Base-by-base conservation (phyloP, 2,797 vertebrate species). In the Galago senegalensis region DNA sequence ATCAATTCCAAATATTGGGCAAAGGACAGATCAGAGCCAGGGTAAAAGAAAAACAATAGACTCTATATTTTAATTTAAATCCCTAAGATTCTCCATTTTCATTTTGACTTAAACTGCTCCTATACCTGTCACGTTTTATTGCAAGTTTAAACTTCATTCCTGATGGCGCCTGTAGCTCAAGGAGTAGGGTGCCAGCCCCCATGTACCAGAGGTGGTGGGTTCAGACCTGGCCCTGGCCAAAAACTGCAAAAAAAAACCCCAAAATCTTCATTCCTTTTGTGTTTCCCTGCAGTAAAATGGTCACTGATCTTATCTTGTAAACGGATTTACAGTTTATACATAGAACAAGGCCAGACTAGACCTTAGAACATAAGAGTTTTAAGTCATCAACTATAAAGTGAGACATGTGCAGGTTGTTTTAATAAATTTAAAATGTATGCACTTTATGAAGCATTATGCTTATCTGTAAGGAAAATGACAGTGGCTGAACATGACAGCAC, bases 11-110 rank as follows among this genome's bases (percentile, higher is more conserved):
- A 53, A 81, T 34, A 85, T 23, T 12, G 20, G 69, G 8, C 7
- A 89, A 92, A 87, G 75, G n/a, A 89, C 34, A 95, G 67, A 73
- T 91, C 20, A 60, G 65, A 89, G 31, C 6, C 37, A 70, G 6
- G 0, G 23, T 25, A 95, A 82, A 72, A 70, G 20, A 7, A 40
- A 72, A 84, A 11, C 29, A 46, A 76, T 4, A 2, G 11, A 37
- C 21, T 53, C 1, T 11, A 2, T 56, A 43, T 61, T 92, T 61
- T 37, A 69, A 46, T 37, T 46, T 79, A 69, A 79, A 61, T 43
- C 12, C 9, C 14, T 29, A 69, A 63, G 72, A 63, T 63, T 86
- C 65, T 75, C 0, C 83, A 72, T 61, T 93, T 75, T 76, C 27
- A 37, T 13, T 81, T 9, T 46, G 25, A 91, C 67, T 49, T 34